These are phyloP conservation scores for Drosophila sp. DNA, from an alignment of 1,140 invertebrate species.

Conservation along the genomic window DNA sequence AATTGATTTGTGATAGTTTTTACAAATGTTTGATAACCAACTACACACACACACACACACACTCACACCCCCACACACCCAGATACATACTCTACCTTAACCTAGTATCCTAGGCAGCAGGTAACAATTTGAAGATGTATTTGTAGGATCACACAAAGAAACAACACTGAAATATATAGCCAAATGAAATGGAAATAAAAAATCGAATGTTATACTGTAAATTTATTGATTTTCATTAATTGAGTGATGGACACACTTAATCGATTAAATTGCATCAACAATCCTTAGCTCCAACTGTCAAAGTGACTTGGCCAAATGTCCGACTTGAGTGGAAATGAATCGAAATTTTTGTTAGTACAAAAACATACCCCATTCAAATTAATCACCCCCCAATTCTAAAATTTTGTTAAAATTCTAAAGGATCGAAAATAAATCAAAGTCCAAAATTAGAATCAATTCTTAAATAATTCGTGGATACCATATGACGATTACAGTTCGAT, in stretches of 20 bases:
- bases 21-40: slow-evolving; percentile 74
- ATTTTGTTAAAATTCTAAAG: slow-evolving; percentile 80
- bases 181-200: slow-evolving; percentile 15
- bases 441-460: slow-evolving; percentile 69
- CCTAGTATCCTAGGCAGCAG: background rate
- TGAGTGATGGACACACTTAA: too few species aligned
- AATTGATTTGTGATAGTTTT: slow-evolving; percentile 81
- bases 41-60: slow-evolving; percentile 52
- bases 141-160: slow-evolving; percentile 7
- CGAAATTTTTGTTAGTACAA: slow-evolving; percentile 53
- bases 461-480: slow-evolving; percentile 66
- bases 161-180: slow-evolving; percentile 13
- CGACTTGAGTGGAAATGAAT: background rate
- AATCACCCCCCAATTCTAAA: slow-evolving; percentile 52
- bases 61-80: slow-evolving; percentile 30
- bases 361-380: slow-evolving; percentile 70
- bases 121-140: background rate
- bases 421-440: slow-evolving; percentile 75
- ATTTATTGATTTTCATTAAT: background rate
- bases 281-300: background rate
- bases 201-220: background rate
- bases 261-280: background rate
- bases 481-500: slow-evolving; percentile 42
- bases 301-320: slow-evolving; percentile 6
- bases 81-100: slow-evolving; percentile 5